Evolutionary conservation across 2,888 invertebrate genomes (phyloP).

Genomic region (Drosophila recens): DNA sequence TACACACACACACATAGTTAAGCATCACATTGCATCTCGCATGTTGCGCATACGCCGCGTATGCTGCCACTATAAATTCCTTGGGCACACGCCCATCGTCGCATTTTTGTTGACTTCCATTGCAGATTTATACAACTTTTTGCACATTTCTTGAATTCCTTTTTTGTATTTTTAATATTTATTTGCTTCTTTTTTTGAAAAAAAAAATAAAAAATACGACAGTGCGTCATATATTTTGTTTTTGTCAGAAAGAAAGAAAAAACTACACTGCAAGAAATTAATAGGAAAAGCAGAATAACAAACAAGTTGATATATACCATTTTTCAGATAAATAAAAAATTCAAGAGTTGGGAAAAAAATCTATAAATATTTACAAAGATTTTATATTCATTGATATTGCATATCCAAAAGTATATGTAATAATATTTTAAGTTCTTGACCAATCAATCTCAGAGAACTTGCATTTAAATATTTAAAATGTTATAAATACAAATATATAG

Average conservation of each 20-base stretch:
- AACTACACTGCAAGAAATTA: slow-evolving; percentile 8
- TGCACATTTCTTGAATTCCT: slow-evolving; percentile 45
- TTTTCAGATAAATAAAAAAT: no score
- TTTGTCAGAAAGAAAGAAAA: slow-evolving; percentile 14
- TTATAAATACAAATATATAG: no score
- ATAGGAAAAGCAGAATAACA: background rate
- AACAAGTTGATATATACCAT: background rate
- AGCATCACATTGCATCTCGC: slow-evolving; percentile 43
- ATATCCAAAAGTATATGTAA: no score
- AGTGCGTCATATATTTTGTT: slow-evolving; percentile 43
- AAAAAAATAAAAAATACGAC: slow-evolving; percentile 1
- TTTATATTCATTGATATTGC: no score
- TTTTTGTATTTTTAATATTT: slow-evolving; percentile 42
- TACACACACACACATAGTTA: background rate
- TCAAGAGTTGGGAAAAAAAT: no score
- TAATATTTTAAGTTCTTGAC: no score
- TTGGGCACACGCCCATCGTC: slow-evolving; percentile 45
- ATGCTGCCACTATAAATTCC: slow-evolving; percentile 61
- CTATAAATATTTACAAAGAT: no score
- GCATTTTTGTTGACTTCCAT: slow-evolving; percentile 45
- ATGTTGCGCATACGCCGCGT: slow-evolving; percentile 68
- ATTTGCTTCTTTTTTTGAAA: slow-evolving; percentile 24
- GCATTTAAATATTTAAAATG: no score
- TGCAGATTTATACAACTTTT: slow-evolving; percentile 49
- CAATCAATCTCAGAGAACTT: no score